These are phyloP conservation scores for Apodemia hepburni DNA, from an alignment of 2,888 invertebrate species.

Conservation along the genomic window DNA sequence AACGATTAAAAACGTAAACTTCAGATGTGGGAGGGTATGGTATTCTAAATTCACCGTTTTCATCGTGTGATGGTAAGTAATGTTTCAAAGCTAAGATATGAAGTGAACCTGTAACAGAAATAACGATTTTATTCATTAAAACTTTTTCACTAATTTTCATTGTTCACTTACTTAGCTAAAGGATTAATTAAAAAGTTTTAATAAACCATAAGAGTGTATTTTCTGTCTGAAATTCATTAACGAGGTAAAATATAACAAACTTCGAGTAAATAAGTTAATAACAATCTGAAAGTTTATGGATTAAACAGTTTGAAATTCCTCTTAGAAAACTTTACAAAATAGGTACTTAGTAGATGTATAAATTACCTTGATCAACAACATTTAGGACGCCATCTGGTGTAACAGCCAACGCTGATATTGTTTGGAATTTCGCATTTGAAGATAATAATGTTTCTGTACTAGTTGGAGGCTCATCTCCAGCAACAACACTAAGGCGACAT, in stretches of 20 bases:
- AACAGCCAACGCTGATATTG: conserved; percentile 94
- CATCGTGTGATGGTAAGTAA: conserved; percentile 92
- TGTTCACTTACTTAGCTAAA: too few relatives aligned
- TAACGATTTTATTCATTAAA: too few relatives aligned
- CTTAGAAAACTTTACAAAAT: neutral
- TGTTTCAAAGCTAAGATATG: conserved; percentile 93
- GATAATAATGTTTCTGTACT: conserved; percentile 93
- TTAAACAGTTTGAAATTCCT: neutral
- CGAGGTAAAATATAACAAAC: too few relatives aligned
- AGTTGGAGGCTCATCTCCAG: conserved; percentile 84
- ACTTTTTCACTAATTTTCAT: too few relatives aligned
- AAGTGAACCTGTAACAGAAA: conserved; percentile 80
- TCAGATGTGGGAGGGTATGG: conserved; percentile 96
- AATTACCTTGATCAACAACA: conserved; percentile 93
- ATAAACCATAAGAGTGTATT: too few relatives aligned
- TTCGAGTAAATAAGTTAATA: too few relatives aligned
- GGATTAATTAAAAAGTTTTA: too few relatives aligned
- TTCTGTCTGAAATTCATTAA: too few relatives aligned
- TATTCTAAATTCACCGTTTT: conserved; percentile 95
- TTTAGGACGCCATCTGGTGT: conserved; percentile 97
- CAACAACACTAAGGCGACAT: conserved; percentile 73
- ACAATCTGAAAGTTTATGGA: too few relatives aligned
- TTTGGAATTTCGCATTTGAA: conserved; percentile 93
- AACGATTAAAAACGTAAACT: conserved; percentile 95
- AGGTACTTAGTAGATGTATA: too few relatives aligned